Evolutionary conservation across 1,140 invertebrate genomes (phyloP), one percentile per base, ranked within the genome.

Genomic region (Onthophagus taurus): DNA sequence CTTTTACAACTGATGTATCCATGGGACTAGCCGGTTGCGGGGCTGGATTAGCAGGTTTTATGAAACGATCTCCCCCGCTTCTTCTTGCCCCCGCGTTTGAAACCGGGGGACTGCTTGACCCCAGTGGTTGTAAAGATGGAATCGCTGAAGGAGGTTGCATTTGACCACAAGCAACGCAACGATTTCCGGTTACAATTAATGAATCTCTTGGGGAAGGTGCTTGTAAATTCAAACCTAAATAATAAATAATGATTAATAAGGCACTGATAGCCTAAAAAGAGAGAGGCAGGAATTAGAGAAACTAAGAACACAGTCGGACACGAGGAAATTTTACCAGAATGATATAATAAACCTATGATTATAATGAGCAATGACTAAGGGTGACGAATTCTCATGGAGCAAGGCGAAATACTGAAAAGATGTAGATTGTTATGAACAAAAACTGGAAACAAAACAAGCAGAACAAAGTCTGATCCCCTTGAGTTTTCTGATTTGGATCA

Each of bases 111-210:
- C 54, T 59, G 35, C 50, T 51, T 8, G 56, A 50, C 12, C 37
- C 48, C 3, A 53, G 49, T 16, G 46, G 30, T 30, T 53, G 55
- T 3, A 53, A 21, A 5, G 50, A 42, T 31, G 54, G 58, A 59
- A 69, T 60, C 52, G 60, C 69, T 53, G 64, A 69, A 68, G 48
- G 73, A 26, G 74, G 68, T 50, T 73, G 61, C 36, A 75, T 65
- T 63, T 85, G 78, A 31, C 82, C 83, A 61, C 79, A 88, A 52
- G 76, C 75, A 61, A 78, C 83, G 69, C 76, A 89, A 55, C 83
- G 77, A 60, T 81, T 76, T 50, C 72, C 77, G 60, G 67, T 80
- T 76, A 65, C 74, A 68, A 44, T 73, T 70, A 58, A 68, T 57
- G 36, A 68, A 59, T 49, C 69, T 51, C 45, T 70, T 67, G 51